Evolutionary conservation across 2,888 invertebrate species (phyloP), one percentile per base, ranked within the genome.

Genomic region (Drosophila mimetica): DNA sequence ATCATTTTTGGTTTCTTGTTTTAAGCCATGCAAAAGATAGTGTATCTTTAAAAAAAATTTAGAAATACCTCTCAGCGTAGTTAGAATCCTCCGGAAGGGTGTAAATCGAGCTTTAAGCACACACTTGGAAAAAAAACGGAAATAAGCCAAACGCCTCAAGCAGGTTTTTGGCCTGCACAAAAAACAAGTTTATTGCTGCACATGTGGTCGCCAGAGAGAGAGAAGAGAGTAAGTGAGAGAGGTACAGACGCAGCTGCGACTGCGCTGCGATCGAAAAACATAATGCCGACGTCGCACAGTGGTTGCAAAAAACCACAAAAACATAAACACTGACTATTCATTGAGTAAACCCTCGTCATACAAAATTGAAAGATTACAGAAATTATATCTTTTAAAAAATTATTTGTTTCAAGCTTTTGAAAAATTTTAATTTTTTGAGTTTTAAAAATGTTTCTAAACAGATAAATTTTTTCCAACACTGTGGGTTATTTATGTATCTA

Each of bases 121-220:
- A 60, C 55, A 50, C 37, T 50, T 36, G 53, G 57, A 67, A 59
- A 39, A 39, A 18, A 39, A 39, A 48, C 61, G 48, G 59, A 57
- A 69, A 70, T 66, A 60, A 70, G 47, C 28, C 60, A 55, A 63
- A 72, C 71, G 65, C 74, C 74, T 53, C 61, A 37, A 60, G 64
- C 67, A 55, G 75, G 71, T 80, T 73, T 52, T 67, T 53, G 51
- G 79, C 72, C 77, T 50, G 39, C 65, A 73, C 41, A 70, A 86
- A 84, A 81, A 83, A 81, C 84, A 46, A 66, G 80, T 85, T 85
- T 79, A 72, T 72, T 69, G 79, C 86, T 82, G 83, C 80, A 85
- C 86, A 85, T 85, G 76, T 69, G 36, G 71, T 42, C 9, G n/a
- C 20, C 47, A n/a, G 14, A 28, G 28, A 46, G 52, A 42, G 50